Base-by-base conservation (phyloP, 2,888 invertebrate species). In the Sialis lutaria region DNA sequence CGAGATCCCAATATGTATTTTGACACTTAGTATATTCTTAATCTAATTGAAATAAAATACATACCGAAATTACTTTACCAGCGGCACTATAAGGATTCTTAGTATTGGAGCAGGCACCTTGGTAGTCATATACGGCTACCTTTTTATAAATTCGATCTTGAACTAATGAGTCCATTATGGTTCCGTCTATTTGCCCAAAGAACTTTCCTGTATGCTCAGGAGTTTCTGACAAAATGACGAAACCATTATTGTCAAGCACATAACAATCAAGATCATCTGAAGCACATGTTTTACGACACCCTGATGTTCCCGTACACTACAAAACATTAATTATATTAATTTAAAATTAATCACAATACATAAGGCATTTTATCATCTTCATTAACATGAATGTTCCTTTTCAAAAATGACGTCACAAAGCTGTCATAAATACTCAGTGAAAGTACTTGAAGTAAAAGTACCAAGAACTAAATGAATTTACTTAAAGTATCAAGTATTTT, bases 101-200 rank as follows among this genome's bases (percentile, higher is more conserved):
- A 39, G 77, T 77, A 56, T 75, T 75, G 0, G 81, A 78, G 58
- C 91, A 92, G 39, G 85, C 74, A 1, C 89, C 91, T 64, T 92
- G 92, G 60, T 90, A 89, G 60, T 92, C 91, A 54, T 84, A 84
- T 1, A 91, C 82, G 0, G 82, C 77, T 2, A 92, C 80, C 61
- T 87, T 84, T 58, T 86, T 86, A 64, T 89, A 92, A 57, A 92
- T 90, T 51, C 84, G 76, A 59, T 89, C 89, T 60, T 91, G 88
- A 0, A 92, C 90, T 46, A 91, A 66, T 0, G 89, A 88, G 64
- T 91, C 89, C 89, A 92, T 90, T 50, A 92, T 89, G 9, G 90
- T 90, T 13, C 90, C 90, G 62, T 93, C 92, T 40, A 92, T 84
- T 65, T 91, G 89, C 0, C 93, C 95, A 58, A 93, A 93, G 67